Evolutionary conservation across 2,888 invertebrate species (phyloP).

Genomic region (Zhengitettix transpicula): DNA sequence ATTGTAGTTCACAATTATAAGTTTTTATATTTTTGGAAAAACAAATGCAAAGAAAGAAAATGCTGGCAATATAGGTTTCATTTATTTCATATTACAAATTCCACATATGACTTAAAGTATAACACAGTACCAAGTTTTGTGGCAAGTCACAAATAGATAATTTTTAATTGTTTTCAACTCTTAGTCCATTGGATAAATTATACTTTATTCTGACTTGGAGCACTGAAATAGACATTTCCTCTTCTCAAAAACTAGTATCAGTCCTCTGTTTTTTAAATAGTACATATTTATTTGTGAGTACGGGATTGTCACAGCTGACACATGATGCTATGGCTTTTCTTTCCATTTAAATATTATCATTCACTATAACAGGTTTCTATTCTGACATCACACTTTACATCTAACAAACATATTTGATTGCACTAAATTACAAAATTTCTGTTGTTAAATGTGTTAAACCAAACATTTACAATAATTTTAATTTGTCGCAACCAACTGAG

Average conservation of each 20-base stretch:
- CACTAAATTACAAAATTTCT: slow-evolving; percentile 10
- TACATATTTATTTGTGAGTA: not conserved
- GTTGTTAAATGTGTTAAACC: not conserved
- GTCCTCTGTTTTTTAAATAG: not conserved
- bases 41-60: too few relatives aligned
- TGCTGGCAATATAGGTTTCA: too few relatives aligned
- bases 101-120: not conserved
- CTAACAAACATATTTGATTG: slow-evolving; percentile 11
- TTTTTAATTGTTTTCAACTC: too few relatives aligned
- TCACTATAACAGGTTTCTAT: slow-evolving; percentile 4
- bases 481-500: too few relatives aligned
- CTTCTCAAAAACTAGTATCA: too few relatives aligned
- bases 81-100: not conserved
- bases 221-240: too few relatives aligned
- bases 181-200: too few relatives aligned
- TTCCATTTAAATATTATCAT: slow-evolving; percentile 5
- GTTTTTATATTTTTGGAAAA: too few relatives aligned
- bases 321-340: slow-evolving; percentile 8
- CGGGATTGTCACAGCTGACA: slow-evolving; percentile 13
- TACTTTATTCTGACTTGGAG: too few relatives aligned
- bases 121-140: not conserved
- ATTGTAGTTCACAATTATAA: too few relatives aligned
- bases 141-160: not conserved
- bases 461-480: too few relatives aligned
- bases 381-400: slow-evolving; percentile 2